Evolutionary conservation across 2,888 invertebrate genomes (phyloP).

Genomic region (Lysandra coridon): DNA sequence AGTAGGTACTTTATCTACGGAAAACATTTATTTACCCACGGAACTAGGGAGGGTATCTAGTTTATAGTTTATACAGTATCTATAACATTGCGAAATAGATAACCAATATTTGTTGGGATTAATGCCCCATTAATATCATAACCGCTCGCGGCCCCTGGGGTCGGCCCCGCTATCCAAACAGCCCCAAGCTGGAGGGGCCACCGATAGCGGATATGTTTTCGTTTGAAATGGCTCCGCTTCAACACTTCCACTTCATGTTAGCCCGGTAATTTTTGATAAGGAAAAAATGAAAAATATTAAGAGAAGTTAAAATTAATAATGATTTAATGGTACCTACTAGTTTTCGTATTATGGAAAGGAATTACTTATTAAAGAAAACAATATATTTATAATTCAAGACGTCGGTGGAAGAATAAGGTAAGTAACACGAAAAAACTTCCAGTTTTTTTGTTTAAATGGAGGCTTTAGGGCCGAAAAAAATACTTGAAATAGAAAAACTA

Average conservation of each 20-base stretch:
- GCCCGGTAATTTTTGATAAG: slow-evolving; percentile 34
- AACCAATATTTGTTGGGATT: slow-evolving; percentile 37
- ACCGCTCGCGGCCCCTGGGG: slow-evolving; percentile 39
- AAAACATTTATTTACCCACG: background rate
- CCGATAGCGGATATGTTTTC: slow-evolving; percentile 48
- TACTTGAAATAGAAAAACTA: too few species aligned
- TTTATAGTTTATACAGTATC: slow-evolving; percentile 21
- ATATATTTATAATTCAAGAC: too few species aligned
- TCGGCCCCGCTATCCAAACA: slow-evolving; percentile 43
- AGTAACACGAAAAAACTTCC: too few species aligned
- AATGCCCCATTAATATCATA: slow-evolving; percentile 40
- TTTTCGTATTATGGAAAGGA: too few species aligned
- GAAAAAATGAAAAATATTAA: background rate
- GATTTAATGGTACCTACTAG: too few species aligned
- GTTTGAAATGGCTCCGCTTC: slow-evolving; percentile 46
- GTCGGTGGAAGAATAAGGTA: too few species aligned
- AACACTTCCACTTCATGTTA: slow-evolving; percentile 41
- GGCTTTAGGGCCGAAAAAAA: too few species aligned
- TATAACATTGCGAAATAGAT: slow-evolving; percentile 29
- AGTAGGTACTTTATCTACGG: background rate
- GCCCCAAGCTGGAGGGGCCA: slow-evolving; percentile 43
- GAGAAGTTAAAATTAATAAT: background rate
- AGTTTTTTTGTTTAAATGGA: too few species aligned
- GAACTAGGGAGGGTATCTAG: background rate
- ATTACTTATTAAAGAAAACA: too few species aligned